Percentiles rank a stretch among this genome's conserved stretches.
These are phyloP conservation scores for Serripes groenlandicus DNA, from an alignment of 2,888 invertebrate species.

Conservation along the genomic window DNA sequence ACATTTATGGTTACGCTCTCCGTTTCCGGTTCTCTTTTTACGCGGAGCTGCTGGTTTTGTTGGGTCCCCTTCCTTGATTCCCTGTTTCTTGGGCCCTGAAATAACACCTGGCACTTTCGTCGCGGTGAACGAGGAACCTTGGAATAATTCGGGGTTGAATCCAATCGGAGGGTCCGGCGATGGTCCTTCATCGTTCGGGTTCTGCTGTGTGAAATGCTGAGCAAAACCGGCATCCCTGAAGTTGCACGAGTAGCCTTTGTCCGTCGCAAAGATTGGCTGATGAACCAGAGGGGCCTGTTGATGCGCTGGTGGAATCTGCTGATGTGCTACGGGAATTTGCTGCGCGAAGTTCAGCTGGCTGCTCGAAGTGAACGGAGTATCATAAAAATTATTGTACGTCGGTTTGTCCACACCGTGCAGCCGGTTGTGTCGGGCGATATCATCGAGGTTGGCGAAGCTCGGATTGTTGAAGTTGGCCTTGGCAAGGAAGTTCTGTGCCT, in stretches of 20 bases:
- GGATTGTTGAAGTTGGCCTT: constrained; percentile 22
- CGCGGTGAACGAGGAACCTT: background rate
- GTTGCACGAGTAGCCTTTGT: constrained; percentile 16
- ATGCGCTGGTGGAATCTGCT: constrained; percentile 15
- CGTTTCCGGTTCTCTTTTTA: constrained; percentile 13
- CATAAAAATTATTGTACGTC: constrained; percentile 18
- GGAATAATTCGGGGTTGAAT: constrained; percentile 13
- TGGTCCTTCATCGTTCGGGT: background rate
- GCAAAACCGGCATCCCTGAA: constrained; percentile 2
- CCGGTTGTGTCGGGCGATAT: background rate
- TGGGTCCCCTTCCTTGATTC: constrained; percentile 5
- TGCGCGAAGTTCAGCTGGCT: constrained; percentile 16
- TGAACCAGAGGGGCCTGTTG: constrained; percentile 1
- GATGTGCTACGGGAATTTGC: constrained; percentile 15
- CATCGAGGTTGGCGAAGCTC: constrained; percentile 7
- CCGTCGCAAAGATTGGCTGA: background rate
- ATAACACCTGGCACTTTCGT: constrained; percentile 3
- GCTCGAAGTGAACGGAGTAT: constrained; percentile 13
- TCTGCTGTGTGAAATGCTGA: background rate
- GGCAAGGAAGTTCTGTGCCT: constrained; percentile 5
- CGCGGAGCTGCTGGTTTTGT: constrained; percentile 7
- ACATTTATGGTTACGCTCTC: constrained; percentile 20
- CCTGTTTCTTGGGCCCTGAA: background rate
- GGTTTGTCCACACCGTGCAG: background rate
- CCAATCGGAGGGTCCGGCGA: background rate